Conservation (phyloP, 1,140 invertebrate species). For the Cydia strobilella region DNA sequence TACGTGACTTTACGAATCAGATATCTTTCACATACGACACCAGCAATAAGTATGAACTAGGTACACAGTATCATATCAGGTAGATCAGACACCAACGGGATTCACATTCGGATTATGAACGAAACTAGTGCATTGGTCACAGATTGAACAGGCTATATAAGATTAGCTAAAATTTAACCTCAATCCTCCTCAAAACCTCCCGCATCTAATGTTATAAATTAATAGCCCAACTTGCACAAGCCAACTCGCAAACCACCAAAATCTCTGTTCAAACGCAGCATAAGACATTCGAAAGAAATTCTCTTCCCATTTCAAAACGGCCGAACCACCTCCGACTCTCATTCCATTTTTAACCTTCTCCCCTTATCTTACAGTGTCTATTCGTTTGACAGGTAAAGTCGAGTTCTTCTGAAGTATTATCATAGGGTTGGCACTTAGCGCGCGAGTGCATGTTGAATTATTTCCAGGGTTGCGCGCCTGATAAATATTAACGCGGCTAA, state of each 20-base stretch:
- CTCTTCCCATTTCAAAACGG: neutral
- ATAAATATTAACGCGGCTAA: constrained; percentile 1
- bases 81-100: too few relatives aligned
- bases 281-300: constrained; percentile 1
- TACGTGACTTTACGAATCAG: too few relatives aligned
- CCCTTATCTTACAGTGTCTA: neutral
- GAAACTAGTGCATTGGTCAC: too few relatives aligned
- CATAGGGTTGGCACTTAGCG: neutral
- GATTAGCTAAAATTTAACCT: too few relatives aligned
- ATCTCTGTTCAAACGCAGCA: neutral
- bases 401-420: neutral
- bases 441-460: constrained; percentile 17
- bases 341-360: neutral
- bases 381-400: neutral
- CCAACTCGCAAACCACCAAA: neutral
- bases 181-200: too few relatives aligned
- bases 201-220: neutral
- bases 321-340: neutral
- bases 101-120: too few relatives aligned
- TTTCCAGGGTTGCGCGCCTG: constrained; percentile 15
- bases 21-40: too few relatives aligned
- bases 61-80: too few relatives aligned
- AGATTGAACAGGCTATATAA: too few relatives aligned
- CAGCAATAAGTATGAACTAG: too few relatives aligned
- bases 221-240: neutral